Conservation (phyloP, 53 echinoderm and acorn worm species). For the Paelopatides confundens region DNA sequence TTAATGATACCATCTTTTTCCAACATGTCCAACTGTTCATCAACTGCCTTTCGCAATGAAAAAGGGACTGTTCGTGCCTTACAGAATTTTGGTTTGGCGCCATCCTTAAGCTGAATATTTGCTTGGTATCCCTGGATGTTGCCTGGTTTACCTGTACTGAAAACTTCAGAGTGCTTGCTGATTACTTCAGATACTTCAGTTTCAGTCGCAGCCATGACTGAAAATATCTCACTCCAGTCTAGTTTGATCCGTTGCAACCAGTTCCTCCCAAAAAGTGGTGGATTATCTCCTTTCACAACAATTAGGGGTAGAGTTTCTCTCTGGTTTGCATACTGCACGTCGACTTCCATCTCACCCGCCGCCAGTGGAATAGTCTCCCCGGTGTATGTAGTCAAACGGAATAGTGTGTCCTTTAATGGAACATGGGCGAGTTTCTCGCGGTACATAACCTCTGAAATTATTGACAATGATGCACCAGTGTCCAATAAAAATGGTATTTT, state of each 20-base stretch:
- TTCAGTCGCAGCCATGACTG: not conserved
- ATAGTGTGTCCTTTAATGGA: not conserved
- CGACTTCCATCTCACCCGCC: constrained; percentile 34
- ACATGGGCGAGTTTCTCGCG: constrained; percentile 24
- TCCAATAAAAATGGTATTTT: constrained; percentile 44
- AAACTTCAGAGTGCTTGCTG: not conserved
- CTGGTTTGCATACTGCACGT: constrained; percentile 8
- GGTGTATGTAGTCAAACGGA: constrained; percentile 34
- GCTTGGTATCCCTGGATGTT: no score
- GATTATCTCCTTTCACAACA: constrained; percentile 35
- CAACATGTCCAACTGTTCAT: not conserved
- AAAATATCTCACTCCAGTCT: constrained; percentile 35
- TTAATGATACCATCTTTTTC: no score
- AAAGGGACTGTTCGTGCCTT: no score
- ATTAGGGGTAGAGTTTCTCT: constrained; percentile 23
- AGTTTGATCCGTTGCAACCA: constrained; percentile 35
- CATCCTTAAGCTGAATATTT: no score
- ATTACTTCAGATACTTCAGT: no score
- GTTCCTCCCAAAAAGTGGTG: constrained; percentile 46
- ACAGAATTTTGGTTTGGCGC: no score
- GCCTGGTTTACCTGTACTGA: not conserved
- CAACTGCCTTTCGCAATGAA: not conserved
- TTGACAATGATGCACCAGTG: constrained; percentile 48
- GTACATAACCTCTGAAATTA: constrained; percentile 47
- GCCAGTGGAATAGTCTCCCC: constrained; percentile 14